A percentile compares a stretch with the other conserved stretches of the same genome.
Evolutionary conservation across 2,113 vertebrate species (phyloP).

Genomic region (Sander vitreus): DNA sequence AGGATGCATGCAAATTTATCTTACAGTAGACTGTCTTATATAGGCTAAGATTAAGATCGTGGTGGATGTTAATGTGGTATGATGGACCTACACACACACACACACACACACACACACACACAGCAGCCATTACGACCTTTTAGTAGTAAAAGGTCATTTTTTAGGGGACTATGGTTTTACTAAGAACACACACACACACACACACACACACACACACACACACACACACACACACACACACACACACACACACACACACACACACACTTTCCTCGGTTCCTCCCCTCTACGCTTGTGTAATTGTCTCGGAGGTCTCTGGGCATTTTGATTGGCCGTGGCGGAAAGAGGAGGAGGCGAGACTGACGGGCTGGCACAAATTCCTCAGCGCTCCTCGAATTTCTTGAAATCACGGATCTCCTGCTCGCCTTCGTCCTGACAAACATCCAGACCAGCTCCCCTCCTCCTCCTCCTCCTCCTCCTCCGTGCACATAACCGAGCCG

Average conservation of each 20-base stretch:
- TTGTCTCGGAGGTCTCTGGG: conserved; percentile 42
- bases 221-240: too few species aligned
- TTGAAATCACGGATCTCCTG: conserved; percentile 68
- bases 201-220: too few species aligned
- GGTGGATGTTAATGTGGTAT: not conserved
- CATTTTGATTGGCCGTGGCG: conserved; percentile 70
- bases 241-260: not conserved
- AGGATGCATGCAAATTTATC: too few species aligned
- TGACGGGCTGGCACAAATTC: conserved; percentile 76
- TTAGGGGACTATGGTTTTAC: not conserved
- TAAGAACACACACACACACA: too few species aligned
- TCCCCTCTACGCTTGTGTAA: conserved; percentile 27
- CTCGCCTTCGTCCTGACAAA: conserved; percentile 54
- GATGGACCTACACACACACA: too few species aligned
- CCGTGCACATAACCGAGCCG: conserved; percentile 19
- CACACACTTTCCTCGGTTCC: conserved; percentile 4
- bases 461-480: conserved; percentile 33
- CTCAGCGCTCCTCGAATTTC: conserved; percentile 83
- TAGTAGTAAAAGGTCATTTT: not conserved
- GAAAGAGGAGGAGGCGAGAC: conserved; percentile 66
- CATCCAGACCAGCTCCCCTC: conserved; percentile 35
- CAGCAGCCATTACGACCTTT: not conserved
- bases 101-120: too few species aligned
- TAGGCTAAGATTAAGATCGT: too few species aligned
- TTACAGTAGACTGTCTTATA: too few species aligned